A percentile compares a stretch with the other conserved stretches of the same genome.
Evolutionary conservation across 1,140 invertebrate species (phyloP).

Genomic region (Drosophila parabipectinata): DNA sequence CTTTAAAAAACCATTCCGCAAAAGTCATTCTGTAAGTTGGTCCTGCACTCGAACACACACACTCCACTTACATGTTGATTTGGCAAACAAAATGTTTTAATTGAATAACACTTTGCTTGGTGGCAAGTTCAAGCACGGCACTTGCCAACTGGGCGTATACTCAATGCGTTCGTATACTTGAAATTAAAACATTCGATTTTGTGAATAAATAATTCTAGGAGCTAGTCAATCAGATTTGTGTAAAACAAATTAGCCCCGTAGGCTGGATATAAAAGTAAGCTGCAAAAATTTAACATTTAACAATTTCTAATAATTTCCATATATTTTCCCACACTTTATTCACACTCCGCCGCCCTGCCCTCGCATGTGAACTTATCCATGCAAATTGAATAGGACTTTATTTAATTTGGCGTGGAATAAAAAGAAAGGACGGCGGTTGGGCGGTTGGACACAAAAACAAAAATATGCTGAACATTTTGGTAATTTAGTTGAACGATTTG

Average conservation of each 20-base stretch:
- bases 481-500: constrained; percentile 52
- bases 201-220: constrained; percentile 22
- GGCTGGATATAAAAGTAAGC: constrained; percentile 22
- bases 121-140: constrained; percentile 22
- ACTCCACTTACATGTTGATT: constrained; percentile 66
- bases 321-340: constrained; percentile 43
- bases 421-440: constrained; percentile 3
- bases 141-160: constrained; percentile 18
- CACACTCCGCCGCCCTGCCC: constrained; percentile 2
- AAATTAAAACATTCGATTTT: background rate
- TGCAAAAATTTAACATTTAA: constrained; percentile 19
- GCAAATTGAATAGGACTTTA: constrained; percentile 54
- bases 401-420: constrained; percentile 40
- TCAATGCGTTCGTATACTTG: constrained; percentile 9
- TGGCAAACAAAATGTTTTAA: constrained; percentile 78
- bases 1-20: constrained; percentile 67
- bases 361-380: constrained; percentile 18
- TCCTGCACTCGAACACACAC: constrained; percentile 26
- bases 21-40: constrained; percentile 67
- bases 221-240: constrained; percentile 23
- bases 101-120: constrained; percentile 60
- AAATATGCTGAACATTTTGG: constrained; percentile 25
- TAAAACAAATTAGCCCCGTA: constrained; percentile 3
- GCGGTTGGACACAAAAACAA: constrained; percentile 14
- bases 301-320: constrained; percentile 10